Evolutionary conservation across 2,888 invertebrate genomes (phyloP).

Genomic region (Junonia oenone): DNA sequence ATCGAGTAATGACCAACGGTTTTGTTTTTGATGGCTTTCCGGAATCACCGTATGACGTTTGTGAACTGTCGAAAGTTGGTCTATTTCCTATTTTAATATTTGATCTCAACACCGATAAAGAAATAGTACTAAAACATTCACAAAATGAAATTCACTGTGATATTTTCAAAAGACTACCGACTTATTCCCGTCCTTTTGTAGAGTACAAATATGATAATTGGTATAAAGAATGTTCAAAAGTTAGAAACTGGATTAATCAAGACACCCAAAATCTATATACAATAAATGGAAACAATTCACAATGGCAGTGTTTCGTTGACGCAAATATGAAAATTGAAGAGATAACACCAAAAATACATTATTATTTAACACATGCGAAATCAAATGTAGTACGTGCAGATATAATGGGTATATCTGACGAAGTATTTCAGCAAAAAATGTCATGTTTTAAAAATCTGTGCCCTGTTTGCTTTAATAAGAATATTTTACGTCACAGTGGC

Average conservation of each 20-base stretch:
- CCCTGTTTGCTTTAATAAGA: conserved; percentile 75
- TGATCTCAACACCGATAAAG: conserved; percentile 61
- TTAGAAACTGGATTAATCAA: conserved; percentile 70
- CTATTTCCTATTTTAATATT: conserved; percentile 80
- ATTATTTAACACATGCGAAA: conserved; percentile 70
- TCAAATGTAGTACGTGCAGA: conserved; percentile 68
- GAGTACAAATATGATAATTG: conserved; percentile 63
- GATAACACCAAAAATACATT: conserved; percentile 62
- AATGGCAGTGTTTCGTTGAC: conserved; percentile 76
- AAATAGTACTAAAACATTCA: conserved; percentile 56
- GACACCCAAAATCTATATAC: conserved; percentile 76
- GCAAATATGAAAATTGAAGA: conserved; percentile 53
- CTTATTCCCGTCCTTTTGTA: conserved; percentile 59
- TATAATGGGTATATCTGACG: conserved; percentile 77
- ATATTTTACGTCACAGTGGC: conserved; percentile 54
- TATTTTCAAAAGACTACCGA: conserved; percentile 50
- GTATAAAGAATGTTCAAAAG: conserved; percentile 44
- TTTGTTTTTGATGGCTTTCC: conserved; percentile 83
- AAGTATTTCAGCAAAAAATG: conserved; percentile 70
- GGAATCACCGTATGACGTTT: conserved; percentile 65
- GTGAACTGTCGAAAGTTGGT: conserved; percentile 65
- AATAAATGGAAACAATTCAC: conserved; percentile 70
- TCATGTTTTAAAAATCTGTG: conserved; percentile 77
- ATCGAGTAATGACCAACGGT: conserved; percentile 74
- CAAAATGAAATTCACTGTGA: conserved; percentile 52